Evolutionary conservation across 2,113 vertebrate species (phyloP).

Genomic region (Paradisaea rubra): DNA sequence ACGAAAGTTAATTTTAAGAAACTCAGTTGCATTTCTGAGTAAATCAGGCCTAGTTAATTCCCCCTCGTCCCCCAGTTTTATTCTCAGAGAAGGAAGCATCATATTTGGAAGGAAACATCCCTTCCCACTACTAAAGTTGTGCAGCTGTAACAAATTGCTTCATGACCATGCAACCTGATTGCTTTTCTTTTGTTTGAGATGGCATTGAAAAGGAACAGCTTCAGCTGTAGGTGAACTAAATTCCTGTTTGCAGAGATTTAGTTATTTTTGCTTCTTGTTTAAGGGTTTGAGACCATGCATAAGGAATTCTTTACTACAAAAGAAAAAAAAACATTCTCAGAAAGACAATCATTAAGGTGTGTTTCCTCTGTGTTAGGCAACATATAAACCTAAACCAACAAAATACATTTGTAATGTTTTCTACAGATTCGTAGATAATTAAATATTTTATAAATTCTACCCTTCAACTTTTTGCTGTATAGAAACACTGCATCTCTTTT

Average conservation of each 20-base stretch:
- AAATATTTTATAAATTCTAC: background rate
- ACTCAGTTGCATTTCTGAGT: background rate
- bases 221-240: background rate
- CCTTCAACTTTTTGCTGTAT: background rate
- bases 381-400: background rate
- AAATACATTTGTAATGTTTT: background rate
- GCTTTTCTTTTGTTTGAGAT: background rate
- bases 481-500: background rate
- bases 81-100: background rate
- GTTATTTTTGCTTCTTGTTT: background rate
- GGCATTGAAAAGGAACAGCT: background rate
- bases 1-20: background rate
- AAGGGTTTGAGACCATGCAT: background rate
- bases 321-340: background rate
- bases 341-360: background rate
- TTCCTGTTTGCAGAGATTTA: background rate
- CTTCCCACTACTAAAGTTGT: background rate
- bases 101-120: background rate
- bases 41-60: background rate
- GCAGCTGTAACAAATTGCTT: background rate
- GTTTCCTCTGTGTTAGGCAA: background rate
- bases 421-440: background rate
- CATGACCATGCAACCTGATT: conserved; percentile 12
- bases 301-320: background rate
- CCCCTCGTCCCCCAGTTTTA: background rate